Evolutionary conservation across 2,888 invertebrate species (phyloP).

Genomic region (Acronicta aceris): DNA sequence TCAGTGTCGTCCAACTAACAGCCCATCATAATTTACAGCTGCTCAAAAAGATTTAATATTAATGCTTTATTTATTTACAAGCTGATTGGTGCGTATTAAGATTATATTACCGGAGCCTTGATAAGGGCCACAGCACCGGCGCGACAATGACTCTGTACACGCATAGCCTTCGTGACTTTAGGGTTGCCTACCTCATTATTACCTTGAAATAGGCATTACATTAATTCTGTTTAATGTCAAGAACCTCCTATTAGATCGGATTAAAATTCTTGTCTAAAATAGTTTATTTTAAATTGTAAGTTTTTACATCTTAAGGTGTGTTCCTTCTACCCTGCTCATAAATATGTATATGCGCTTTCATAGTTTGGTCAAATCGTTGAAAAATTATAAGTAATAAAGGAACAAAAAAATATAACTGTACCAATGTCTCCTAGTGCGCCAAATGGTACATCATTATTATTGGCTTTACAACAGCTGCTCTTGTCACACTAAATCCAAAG

Average conservation of each 20-base stretch:
- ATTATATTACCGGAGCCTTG: conserved; percentile 62
- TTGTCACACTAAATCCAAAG: too few relatives aligned
- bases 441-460: too few relatives aligned
- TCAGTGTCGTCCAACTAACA: too few relatives aligned
- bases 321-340: too few relatives aligned
- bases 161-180: conserved; percentile 43
- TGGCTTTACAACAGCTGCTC: too few relatives aligned
- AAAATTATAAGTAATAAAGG: too few relatives aligned
- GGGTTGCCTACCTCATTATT: conserved; percentile 30
- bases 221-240: not conserved
- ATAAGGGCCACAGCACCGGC: conserved; percentile 51
- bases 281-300: too few relatives aligned
- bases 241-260: not conserved
- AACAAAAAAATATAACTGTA: too few relatives aligned
- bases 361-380: too few relatives aligned
- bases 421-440: too few relatives aligned
- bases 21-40: not conserved
- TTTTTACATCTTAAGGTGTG: too few relatives aligned
- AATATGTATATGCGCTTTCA: too few relatives aligned
- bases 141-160: conserved; percentile 41
- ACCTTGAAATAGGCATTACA: conserved; percentile 14
- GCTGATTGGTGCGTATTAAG: conserved; percentile 48
- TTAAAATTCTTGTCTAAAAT: not conserved
- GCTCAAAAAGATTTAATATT: not conserved
- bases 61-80: conserved; percentile 9